phyloP scores from a whole-genome alignment of 2,888 invertebrate species.

The Pristionchus japonicus region DNA sequence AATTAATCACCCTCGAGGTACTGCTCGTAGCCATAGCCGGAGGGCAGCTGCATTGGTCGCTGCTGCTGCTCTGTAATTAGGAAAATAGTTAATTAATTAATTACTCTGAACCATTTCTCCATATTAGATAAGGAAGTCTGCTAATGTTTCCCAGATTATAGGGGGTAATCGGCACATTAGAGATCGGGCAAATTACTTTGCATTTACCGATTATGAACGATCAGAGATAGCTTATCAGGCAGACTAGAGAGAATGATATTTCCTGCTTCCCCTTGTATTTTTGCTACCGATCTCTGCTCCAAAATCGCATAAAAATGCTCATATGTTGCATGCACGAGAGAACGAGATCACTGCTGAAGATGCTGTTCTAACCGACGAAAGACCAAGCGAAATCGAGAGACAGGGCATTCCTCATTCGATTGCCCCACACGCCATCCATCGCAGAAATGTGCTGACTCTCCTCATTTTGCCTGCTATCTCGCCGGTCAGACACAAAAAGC shows the following conservation, averaged over 20 bases:
- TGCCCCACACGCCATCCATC: background rate
- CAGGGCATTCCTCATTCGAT: background rate
- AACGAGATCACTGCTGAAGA: background rate
- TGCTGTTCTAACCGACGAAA: background rate
- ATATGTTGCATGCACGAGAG: background rate
- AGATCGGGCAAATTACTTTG: background rate
- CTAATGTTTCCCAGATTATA: background rate
- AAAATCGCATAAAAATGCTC: background rate
- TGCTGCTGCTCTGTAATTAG: slow-evolving; percentile 1
- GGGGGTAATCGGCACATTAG: background rate
- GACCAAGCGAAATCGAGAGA: background rate
- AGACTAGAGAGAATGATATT: background rate
- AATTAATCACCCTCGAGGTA: slow-evolving; percentile 11
- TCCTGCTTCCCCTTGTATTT: background rate
- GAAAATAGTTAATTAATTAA: background rate
- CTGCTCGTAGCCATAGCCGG: background rate
- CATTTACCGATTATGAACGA: background rate
- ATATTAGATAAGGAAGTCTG: background rate
- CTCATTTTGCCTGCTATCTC: too few species aligned
- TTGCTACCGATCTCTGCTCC: background rate
- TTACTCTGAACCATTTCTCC: background rate
- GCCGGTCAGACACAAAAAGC: too few species aligned
- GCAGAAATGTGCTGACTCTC: too few species aligned
- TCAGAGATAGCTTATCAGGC: background rate
- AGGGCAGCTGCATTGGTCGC: background rate